Evolutionary conservation across 37 sponge, comb jelly and placozoan species (phyloP).

Genomic region (Axinella damicornis): DNA sequence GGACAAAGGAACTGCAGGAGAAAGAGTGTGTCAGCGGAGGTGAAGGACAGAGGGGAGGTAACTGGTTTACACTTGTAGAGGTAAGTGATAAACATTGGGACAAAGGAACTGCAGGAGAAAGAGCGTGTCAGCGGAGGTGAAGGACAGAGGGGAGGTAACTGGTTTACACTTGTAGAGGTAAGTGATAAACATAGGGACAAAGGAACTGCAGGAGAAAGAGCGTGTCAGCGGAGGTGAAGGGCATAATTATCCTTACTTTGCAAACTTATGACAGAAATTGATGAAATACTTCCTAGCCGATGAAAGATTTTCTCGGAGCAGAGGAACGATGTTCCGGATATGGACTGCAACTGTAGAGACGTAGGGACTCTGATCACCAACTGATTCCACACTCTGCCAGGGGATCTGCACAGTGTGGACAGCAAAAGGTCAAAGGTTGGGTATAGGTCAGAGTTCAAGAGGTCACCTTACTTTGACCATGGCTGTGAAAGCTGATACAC

Average conservation of each 20-base stretch:
- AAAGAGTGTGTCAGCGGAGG: too few species aligned
- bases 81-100: too few species aligned
- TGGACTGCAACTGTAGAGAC: conserved; percentile 81
- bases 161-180: too few species aligned
- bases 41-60: conserved; percentile 7
- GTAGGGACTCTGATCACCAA: conserved; percentile 96
- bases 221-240: background rate
- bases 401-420: conserved; percentile 66
- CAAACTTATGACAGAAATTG: conserved; percentile 99
- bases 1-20: too few species aligned
- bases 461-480: conserved; percentile 87
- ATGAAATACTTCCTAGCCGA: conserved; percentile 94
- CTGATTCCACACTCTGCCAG: conserved; percentile 90
- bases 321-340: conserved; percentile 79
- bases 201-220: too few species aligned
- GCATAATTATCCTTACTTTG: conserved; percentile 68
- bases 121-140: too few species aligned
- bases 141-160: too few species aligned
- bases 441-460: too few species aligned
- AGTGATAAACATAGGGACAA: too few species aligned
- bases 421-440: background rate
- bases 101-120: too few species aligned
- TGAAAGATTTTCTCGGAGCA: conserved; percentile 89
- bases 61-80: too few species aligned
- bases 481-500: conserved; percentile 81